Evolutionary conservation across 2,888 invertebrate genomes (phyloP).

Genomic region (Lomographa bimaculata): DNA sequence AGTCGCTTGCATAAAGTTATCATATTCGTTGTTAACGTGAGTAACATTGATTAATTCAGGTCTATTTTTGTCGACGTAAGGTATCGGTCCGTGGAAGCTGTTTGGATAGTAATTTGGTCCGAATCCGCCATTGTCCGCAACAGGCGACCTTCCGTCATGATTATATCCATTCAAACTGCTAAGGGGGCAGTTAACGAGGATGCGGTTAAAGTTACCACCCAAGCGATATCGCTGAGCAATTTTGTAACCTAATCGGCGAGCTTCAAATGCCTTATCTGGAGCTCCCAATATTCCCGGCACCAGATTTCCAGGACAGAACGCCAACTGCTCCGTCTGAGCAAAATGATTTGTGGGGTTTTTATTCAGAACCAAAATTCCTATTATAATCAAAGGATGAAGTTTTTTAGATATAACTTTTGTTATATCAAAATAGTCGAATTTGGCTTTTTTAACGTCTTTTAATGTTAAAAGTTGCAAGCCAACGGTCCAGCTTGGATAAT

Average conservation of each 20-base stretch:
- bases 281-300: slow-evolving; percentile 94
- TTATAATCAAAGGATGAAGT: slow-evolving; percentile 88
- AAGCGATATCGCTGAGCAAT: slow-evolving; percentile 93
- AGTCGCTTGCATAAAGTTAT: background rate
- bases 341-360: slow-evolving; percentile 94
- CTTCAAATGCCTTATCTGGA: slow-evolving; percentile 93
- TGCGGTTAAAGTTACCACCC: slow-evolving; percentile 93
- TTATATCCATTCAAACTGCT: slow-evolving; percentile 87
- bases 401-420: slow-evolving; percentile 88
- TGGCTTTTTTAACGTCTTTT: slow-evolving; percentile 88
- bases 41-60: slow-evolving; percentile 31
- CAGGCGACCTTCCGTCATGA: slow-evolving; percentile 90
- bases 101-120: slow-evolving; percentile 97
- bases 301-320: slow-evolving; percentile 93
- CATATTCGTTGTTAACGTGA: background rate
- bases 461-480: slow-evolving; percentile 54
- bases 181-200: slow-evolving; percentile 94
- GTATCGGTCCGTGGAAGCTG: slow-evolving; percentile 92
- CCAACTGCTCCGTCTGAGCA: slow-evolving; percentile 94
- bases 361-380: slow-evolving; percentile 91
- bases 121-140: slow-evolving; percentile 89
- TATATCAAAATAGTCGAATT: slow-evolving; percentile 94
- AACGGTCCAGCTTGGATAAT: slow-evolving; percentile 85
- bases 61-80: slow-evolving; percentile 80
- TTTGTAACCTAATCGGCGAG: slow-evolving; percentile 90